Evolutionary conservation across 2,888 invertebrate species (phyloP), one percentile per base, ranked within the genome.

Genomic region (Sinhomidia bicolor): DNA sequence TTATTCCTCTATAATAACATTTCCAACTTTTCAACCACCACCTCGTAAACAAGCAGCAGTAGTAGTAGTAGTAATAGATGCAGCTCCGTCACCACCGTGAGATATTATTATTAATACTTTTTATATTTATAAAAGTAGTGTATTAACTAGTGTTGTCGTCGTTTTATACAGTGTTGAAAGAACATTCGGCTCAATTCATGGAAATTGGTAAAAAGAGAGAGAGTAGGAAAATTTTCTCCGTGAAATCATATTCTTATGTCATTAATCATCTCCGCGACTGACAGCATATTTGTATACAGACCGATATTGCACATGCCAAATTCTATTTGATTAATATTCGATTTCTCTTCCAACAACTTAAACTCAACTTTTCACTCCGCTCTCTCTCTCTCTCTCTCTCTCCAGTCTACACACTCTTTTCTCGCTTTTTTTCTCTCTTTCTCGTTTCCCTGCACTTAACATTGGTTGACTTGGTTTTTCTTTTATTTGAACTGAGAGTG

Each of bases 221-320:
- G 91, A 91, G 91, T 90, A 85, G 85, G 89, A 89, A 85, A 89
- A 89, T 89, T 85, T 89, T 89, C 92, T 92, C 91, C 92, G 91
- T 92, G 91, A 92, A 92, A 92, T 92, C 92, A 92, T 92, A 92
- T 92, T 92, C 92, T 91, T 91, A 91, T 91, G 91, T 92, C 92
- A 92, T 92, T 92, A 92, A 92, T 92, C 92, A 92, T 92, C 89
- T 91, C 88, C 71, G 80, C 89, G 90, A 91, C 92, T 92, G 92
- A 92, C 92, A 92, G 92, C 89, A 91, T 92, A 92, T 92, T 92
- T 92, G 92, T 92, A 92, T 92, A 92, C 91, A 91, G 91, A 92
- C 91, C 92, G 92, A 92, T 92, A 92, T 92, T 92, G 92, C 92
- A 92, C 92, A 92, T 92, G 92, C 92, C 92, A 92, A 92, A 92